Evolutionary conservation across 2,888 invertebrate species (phyloP).

Genomic region (Microctonus brassicae): DNA sequence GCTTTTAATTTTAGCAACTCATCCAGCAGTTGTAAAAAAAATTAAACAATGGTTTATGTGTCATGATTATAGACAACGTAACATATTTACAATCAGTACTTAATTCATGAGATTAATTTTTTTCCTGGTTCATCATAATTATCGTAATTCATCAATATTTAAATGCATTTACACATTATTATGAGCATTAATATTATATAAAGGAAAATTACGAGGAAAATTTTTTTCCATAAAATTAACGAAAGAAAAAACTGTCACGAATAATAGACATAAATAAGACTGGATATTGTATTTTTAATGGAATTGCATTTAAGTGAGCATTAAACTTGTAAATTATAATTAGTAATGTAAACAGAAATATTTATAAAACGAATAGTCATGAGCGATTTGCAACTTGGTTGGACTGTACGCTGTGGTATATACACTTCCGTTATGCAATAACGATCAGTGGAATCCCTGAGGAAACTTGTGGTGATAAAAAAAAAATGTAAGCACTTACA

Average conservation of each 20-base stretch:
- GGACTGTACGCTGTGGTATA: constrained; percentile 22
- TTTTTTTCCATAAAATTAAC: not conserved
- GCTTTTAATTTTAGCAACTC: constrained; percentile 49
- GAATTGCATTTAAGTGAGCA: not conserved
- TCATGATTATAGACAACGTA: constrained; percentile 8
- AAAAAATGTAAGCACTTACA: not conserved
- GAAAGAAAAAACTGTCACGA: not conserved
- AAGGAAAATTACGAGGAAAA: constrained; percentile 5
- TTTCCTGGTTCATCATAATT: not conserved
- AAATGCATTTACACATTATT: not conserved
- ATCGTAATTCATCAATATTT: not conserved
- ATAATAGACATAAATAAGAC: not conserved
- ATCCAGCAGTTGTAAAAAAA: constrained; percentile 34
- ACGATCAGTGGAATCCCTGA: constrained; percentile 44
- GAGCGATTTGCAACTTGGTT: not conserved
- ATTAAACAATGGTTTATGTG: constrained; percentile 7
- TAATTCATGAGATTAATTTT: not conserved
- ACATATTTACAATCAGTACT: constrained; percentile 9
- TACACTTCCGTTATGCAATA: constrained; percentile 46
- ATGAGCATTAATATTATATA: not conserved
- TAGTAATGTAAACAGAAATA: not conserved
- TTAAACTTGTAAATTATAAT: no score
- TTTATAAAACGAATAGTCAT: constrained; percentile 12
- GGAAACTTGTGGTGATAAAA: constrained; percentile 37
- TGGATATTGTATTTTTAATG: constrained; percentile 1